A percentile compares a stretch with the other conserved stretches of the same genome.
phyloP scores from a whole-genome alignment of 2,113 vertebrate genomes.

The Rhea americana region DNA sequence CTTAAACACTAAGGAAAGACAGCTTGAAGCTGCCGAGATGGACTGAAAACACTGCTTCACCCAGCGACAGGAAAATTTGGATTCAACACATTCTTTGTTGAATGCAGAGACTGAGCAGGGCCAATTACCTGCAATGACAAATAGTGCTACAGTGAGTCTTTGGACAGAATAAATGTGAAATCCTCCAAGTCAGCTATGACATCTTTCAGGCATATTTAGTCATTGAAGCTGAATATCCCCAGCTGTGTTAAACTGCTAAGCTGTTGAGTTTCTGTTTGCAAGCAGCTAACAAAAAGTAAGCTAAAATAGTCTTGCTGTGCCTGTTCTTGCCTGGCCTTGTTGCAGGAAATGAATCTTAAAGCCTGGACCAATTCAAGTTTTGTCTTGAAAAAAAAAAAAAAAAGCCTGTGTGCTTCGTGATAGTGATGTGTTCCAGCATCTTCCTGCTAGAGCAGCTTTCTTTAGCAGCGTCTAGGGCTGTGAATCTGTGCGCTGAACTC shows the following conservation, averaged over 20 bases:
- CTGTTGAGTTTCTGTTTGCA: conserved; percentile 40
- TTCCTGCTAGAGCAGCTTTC: not conserved
- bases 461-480: not conserved
- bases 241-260: conserved; percentile 61
- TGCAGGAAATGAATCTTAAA: conserved; percentile 28
- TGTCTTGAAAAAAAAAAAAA: conserved; percentile 26
- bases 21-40: not conserved
- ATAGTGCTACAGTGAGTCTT: not conserved
- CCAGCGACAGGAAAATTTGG: not conserved
- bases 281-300: conserved; percentile 42
- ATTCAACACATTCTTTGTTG: not conserved
- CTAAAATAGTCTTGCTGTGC: conserved; percentile 51
- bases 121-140: conserved; percentile 11
- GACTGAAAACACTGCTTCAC: not conserved
- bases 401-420: not conserved
- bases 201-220: conserved; percentile 40
- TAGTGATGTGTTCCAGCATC: not conserved
- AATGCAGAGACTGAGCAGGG: not conserved
- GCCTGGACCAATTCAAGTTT: not conserved
- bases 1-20: not conserved
- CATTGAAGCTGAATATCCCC: conserved; percentile 57
- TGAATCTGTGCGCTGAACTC: not conserved
- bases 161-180: conserved; percentile 32
- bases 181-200: conserved; percentile 3
- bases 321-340: conserved; percentile 31